Conservation (phyloP, 1,140 invertebrate genomes). For the Trigoniulus corallinus region DNA sequence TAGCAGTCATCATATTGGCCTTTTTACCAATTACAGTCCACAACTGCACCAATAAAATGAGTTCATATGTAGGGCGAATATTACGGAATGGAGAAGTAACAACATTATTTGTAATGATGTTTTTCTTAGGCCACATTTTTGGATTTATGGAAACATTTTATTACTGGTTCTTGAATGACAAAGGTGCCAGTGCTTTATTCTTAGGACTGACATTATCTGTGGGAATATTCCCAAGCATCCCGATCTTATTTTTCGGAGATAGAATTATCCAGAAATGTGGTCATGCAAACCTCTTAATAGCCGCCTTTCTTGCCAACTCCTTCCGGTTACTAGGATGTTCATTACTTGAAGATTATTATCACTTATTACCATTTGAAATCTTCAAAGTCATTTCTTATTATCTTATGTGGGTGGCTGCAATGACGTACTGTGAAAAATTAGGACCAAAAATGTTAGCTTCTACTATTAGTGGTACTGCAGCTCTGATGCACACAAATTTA, state of each 20-base stretch:
- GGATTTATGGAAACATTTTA: slow-evolving; percentile 72
- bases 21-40: background rate
- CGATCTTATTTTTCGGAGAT: slow-evolving; percentile 61
- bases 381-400: slow-evolving; percentile 47
- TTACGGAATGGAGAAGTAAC: background rate
- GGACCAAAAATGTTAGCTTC: background rate
- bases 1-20: background rate
- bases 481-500: background rate
- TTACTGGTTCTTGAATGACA: slow-evolving; percentile 66
- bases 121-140: slow-evolving; percentile 44
- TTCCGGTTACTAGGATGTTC: slow-evolving; percentile 62
- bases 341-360: slow-evolving; percentile 62
- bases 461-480: background rate
- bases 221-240: slow-evolving; percentile 57
- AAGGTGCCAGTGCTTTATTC: slow-evolving; percentile 55
- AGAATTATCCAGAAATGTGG: slow-evolving; percentile 60
- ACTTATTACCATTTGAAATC: slow-evolving; percentile 30
- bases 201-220: slow-evolving; percentile 71
- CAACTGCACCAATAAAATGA: background rate
- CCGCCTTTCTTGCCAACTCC: slow-evolving; percentile 63
- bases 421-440: slow-evolving; percentile 60
- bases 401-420: slow-evolving; percentile 61
- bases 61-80: background rate
- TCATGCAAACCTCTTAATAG: slow-evolving; percentile 60
- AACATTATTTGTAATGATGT: background rate